phyloP scores from a whole-genome alignment of 2,888 invertebrate genomes.

The Hirtodrosophila duncani region DNA sequence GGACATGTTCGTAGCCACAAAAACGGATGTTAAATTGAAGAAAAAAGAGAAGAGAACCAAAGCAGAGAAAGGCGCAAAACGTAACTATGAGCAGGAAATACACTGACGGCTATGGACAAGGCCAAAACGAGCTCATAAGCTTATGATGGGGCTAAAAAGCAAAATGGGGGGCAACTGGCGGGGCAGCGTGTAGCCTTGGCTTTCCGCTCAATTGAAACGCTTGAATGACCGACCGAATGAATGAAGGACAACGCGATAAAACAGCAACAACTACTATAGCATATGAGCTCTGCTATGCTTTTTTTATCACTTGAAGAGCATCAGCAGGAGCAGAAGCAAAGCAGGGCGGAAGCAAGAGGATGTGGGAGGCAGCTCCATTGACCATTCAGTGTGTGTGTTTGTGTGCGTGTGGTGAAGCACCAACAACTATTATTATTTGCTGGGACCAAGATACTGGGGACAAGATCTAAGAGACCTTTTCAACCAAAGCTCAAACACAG shows the following conservation, averaged over 20 bases:
- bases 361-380: too few species aligned
- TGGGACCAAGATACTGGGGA: constrained; percentile 17
- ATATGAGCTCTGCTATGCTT: constrained; percentile 21
- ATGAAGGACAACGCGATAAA: constrained; percentile 44
- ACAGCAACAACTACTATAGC: constrained; percentile 28
- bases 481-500: too few species aligned
- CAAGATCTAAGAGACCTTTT: too few species aligned
- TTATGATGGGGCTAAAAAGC: constrained; percentile 27
- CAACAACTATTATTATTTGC: constrained; percentile 58
- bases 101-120: constrained; percentile 38
- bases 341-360: too few species aligned
- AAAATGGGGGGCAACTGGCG: background rate
- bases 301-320: constrained; percentile 44
- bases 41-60: constrained; percentile 13
- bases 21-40: constrained; percentile 60
- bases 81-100: constrained; percentile 45
- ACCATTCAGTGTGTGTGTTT: constrained; percentile 2
- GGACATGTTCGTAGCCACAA: constrained; percentile 56
- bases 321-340: constrained; percentile 17
- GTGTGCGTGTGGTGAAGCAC: constrained; percentile 8
- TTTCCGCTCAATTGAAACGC: constrained; percentile 70
- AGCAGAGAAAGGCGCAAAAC: constrained; percentile 23
- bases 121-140: constrained; percentile 58
- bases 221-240: constrained; percentile 55
- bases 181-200: constrained; percentile 29